These are phyloP conservation scores for Lophotis ruficrista DNA, from an alignment of 2,113 vertebrate genomes.

Conservation along the genomic window DNA sequence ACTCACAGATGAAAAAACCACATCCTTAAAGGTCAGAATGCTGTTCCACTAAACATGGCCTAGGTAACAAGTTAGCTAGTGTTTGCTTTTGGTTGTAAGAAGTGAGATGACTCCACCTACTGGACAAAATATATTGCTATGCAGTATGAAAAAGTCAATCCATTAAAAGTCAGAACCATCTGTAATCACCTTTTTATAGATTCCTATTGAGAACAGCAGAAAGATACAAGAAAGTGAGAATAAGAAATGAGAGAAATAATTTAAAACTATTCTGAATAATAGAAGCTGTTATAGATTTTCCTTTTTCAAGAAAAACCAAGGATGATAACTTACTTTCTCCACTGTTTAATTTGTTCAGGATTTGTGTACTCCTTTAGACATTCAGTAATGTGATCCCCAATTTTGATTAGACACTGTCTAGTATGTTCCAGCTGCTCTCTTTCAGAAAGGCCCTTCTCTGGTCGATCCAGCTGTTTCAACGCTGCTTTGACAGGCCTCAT, in stretches of 20 bases:
- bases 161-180: not conserved
- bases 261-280: not conserved
- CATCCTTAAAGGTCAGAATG: not conserved
- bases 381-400: conserved; percentile 98
- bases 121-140: not conserved
- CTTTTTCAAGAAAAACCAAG: not conserved
- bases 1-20: not conserved
- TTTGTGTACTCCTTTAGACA: conserved; percentile 96
- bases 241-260: not conserved
- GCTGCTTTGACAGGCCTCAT: conserved; percentile 98
- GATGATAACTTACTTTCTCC: conserved; percentile 88
- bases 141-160: not conserved
- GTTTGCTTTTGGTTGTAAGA: not conserved
- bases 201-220: not conserved
- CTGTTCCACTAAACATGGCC: not conserved
- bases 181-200: not conserved
- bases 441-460: conserved; percentile 97
- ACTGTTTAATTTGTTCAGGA: conserved; percentile 96
- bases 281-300: not conserved
- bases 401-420: conserved; percentile 96
- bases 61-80: not conserved
- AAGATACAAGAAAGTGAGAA: not conserved
- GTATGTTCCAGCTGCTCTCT: conserved; percentile 97
- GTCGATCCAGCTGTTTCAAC: conserved; percentile 94
- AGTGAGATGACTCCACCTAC: not conserved